Conservation (phyloP, 2,888 invertebrate species). For the Melanostoma scalare region DNA sequence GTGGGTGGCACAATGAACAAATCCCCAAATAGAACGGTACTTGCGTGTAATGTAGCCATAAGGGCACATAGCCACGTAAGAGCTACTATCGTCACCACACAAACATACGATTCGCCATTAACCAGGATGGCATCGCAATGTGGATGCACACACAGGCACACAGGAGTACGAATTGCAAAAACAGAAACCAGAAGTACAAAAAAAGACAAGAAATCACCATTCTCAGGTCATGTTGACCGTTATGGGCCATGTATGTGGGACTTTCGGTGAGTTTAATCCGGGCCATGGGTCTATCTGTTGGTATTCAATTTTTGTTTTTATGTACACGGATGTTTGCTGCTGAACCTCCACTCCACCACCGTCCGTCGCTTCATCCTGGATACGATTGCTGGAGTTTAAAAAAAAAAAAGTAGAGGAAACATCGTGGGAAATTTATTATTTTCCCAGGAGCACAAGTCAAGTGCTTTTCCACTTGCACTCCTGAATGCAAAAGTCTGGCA, state of each 20-base stretch:
- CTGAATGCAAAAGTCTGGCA: conserved; percentile 17
- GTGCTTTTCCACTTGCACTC: conserved; percentile 55
- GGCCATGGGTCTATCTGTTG: conserved; percentile 43
- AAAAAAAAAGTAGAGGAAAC: conserved; percentile 10
- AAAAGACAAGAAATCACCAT: conserved; percentile 6
- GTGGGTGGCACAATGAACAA: conserved; percentile 35
- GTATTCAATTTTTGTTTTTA: conserved; percentile 53
- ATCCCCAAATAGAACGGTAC: conserved; percentile 28
- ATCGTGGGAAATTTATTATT: conserved; percentile 64
- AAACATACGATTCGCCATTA: conserved; percentile 27
- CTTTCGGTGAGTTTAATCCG: conserved; percentile 39
- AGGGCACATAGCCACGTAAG: conserved; percentile 33
- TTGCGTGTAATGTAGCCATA: conserved; percentile 56
- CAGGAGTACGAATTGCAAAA: not conserved
- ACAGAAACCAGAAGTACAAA: not conserved
- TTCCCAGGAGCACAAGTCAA: conserved; percentile 65
- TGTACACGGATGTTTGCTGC: conserved; percentile 34
- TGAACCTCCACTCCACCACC: conserved; percentile 3
- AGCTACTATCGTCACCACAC: conserved; percentile 46
- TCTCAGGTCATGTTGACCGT: conserved; percentile 50
- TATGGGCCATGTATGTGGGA: conserved; percentile 31
- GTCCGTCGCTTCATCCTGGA: not conserved
- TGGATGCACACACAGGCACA: conserved; percentile 1
- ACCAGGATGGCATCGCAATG: not conserved
- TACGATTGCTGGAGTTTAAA: not conserved